These are phyloP conservation scores for Calonectris borealis DNA, from an alignment of 2,113 vertebrate species.

Conservation along the genomic window DNA sequence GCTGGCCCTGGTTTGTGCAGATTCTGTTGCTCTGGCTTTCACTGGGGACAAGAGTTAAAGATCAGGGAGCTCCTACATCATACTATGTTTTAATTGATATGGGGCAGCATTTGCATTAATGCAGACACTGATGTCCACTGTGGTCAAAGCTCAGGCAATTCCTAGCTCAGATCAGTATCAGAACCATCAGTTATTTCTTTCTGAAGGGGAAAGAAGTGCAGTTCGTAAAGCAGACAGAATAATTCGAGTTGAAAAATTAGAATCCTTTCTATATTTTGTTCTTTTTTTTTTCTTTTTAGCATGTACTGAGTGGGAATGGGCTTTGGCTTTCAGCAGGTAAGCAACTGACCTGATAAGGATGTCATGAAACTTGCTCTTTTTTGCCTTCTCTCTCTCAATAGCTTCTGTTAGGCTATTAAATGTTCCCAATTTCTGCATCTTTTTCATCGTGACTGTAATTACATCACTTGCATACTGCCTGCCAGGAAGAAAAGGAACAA, in stretches of 20 bases:
- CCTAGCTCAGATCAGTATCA: not conserved
- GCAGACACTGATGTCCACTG: not conserved
- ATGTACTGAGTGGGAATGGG: not conserved
- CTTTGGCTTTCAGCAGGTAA: not conserved
- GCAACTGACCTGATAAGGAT: constrained; percentile 76
- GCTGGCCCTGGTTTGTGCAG: not conserved
- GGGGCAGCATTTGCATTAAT: not conserved
- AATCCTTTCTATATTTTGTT: not conserved
- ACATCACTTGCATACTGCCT: constrained; percentile 78
- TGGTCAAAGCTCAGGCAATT: not conserved
- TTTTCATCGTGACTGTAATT: constrained; percentile 61
- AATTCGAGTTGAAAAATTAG: not conserved
- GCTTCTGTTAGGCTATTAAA: constrained; percentile 71
- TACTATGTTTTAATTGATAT: not conserved
- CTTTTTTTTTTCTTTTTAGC: not conserved
- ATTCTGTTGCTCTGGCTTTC: constrained; percentile 27
- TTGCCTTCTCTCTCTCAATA: constrained; percentile 71
- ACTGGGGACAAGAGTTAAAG: constrained; percentile 7
- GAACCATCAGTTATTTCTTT: not conserved
- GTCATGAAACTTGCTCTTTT: constrained; percentile 67
- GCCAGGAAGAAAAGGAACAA: constrained; percentile 1
- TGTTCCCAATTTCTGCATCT: constrained; percentile 69
- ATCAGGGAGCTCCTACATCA: not conserved
- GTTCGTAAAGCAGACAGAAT: not conserved
- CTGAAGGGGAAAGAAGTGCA: not conserved